phyloP scores from a whole-genome alignment of 2,888 invertebrate species.

The Metopia argyrocephala region DNA sequence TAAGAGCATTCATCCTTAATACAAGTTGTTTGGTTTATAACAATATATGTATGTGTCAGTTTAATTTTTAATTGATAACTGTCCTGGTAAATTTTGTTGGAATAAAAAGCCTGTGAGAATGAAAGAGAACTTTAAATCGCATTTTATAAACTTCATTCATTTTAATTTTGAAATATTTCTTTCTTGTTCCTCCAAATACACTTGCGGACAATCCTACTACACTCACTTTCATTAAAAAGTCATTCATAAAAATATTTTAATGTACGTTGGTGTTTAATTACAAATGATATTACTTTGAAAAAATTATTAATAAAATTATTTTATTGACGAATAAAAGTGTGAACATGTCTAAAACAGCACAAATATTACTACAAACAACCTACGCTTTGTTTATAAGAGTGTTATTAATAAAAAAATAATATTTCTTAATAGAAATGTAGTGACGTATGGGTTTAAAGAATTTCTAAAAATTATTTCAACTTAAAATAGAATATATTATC shows the following conservation, averaged over 20 bases:
- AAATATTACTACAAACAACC: slow-evolving; percentile 30
- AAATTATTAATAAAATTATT: slow-evolving; percentile 28
- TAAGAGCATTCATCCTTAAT: no score
- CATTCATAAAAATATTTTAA: slow-evolving; percentile 38
- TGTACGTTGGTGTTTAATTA: slow-evolving; percentile 23
- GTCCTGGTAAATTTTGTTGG: no score
- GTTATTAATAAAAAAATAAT: neutral
- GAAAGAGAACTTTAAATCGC: no score
- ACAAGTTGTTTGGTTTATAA: no score
- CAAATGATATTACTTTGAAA: neutral
- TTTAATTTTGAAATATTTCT: no score
- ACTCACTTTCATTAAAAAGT: neutral
- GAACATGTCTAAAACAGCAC: neutral
- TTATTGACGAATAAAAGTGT: neutral
- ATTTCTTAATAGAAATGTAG: slow-evolving; percentile 2
- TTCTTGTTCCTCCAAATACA: no score
- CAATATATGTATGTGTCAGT: no score
- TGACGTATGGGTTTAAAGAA: slow-evolving; percentile 21
- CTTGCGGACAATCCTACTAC: neutral
- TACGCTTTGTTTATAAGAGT: neutral
- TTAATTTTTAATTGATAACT: no score
- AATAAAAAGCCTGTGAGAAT: no score
- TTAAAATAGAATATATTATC: slow-evolving; percentile 3
- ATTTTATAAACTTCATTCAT: no score
- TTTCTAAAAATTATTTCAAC: slow-evolving; percentile 10